phyloP scores from a whole-genome alignment of 1,140 invertebrate species.

The Aplysia californica region DNA sequence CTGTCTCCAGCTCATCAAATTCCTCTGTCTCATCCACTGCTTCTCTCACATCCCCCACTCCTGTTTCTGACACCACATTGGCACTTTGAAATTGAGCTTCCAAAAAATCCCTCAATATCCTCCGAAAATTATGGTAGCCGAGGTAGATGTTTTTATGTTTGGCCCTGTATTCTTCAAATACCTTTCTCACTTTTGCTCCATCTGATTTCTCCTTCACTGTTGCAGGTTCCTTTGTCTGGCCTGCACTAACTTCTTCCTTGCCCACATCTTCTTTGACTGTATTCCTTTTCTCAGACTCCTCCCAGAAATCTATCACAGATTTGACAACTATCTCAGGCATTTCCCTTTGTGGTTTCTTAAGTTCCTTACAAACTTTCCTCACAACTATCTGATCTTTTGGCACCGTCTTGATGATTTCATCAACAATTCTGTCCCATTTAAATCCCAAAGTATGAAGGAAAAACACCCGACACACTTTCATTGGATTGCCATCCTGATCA shows the following conservation, averaged over 20 bases:
- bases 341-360: not conserved
- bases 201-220: no score
- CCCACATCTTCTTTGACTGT: not conserved
- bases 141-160: not conserved
- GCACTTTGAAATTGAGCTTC: not conserved
- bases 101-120: not conserved
- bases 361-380: not conserved
- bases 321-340: constrained; percentile 1
- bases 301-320: not conserved
- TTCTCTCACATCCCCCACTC: not conserved
- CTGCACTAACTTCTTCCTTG: no score
- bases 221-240: not conserved
- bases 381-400: not conserved
- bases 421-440: constrained; percentile 15
- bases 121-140: constrained; percentile 12
- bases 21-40: not conserved
- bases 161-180: not conserved
- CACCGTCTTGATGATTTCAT: not conserved
- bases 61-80: not conserved
- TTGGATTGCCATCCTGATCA: not conserved
- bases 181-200: not conserved
- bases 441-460: constrained; percentile 15
- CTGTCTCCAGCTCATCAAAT: not conserved
- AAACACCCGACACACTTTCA: constrained; percentile 9
- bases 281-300: not conserved